These are phyloP conservation scores for Cantharis lateralis DNA, from an alignment of 2,888 invertebrate species.

Conservation along the genomic window DNA sequence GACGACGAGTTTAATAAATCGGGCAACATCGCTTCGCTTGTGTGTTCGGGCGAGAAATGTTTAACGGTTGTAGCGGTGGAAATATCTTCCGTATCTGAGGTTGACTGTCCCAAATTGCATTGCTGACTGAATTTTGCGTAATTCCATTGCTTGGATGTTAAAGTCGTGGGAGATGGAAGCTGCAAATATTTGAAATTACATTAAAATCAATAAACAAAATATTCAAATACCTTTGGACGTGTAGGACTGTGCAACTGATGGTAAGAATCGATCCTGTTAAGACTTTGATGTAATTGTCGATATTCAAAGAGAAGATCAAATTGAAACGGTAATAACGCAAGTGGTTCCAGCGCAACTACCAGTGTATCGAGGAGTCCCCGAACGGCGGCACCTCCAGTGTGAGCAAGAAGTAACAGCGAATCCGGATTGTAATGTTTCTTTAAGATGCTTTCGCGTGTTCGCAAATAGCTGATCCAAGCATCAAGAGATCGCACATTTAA, in stretches of 20 bases:
- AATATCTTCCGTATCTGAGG: slow-evolving; percentile 55
- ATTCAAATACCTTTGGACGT: slow-evolving; percentile 43
- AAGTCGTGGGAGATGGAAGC: slow-evolving; percentile 26
- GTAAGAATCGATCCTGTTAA: slow-evolving; percentile 66
- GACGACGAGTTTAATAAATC: slow-evolving; percentile 64
- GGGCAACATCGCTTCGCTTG: slow-evolving; percentile 51
- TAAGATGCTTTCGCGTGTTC: slow-evolving; percentile 81
- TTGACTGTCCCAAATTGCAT: slow-evolving; percentile 60
- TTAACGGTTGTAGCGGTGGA: slow-evolving; percentile 59
- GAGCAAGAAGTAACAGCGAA: slow-evolving; percentile 70
- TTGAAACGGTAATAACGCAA: slow-evolving; percentile 79
- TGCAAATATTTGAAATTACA: neutral
- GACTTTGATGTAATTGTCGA: slow-evolving; percentile 74
- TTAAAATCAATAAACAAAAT: neutral
- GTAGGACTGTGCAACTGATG: slow-evolving; percentile 52
- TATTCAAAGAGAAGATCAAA: slow-evolving; percentile 82
- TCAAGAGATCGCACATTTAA: slow-evolving; percentile 86
- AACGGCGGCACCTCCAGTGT: slow-evolving; percentile 65
- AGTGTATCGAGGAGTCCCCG: slow-evolving; percentile 73
- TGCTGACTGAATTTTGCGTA: slow-evolving; percentile 63
- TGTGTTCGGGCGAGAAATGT: slow-evolving; percentile 59
- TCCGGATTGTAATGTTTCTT: slow-evolving; percentile 79
- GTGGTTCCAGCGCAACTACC: slow-evolving; percentile 76
- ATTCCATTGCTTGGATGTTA: slow-evolving; percentile 59
- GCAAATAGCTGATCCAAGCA: slow-evolving; percentile 86